These are phyloP conservation scores for Thamnophis elegans DNA, from an alignment of 2,797 vertebrate genomes.

Conservation along the genomic window DNA sequence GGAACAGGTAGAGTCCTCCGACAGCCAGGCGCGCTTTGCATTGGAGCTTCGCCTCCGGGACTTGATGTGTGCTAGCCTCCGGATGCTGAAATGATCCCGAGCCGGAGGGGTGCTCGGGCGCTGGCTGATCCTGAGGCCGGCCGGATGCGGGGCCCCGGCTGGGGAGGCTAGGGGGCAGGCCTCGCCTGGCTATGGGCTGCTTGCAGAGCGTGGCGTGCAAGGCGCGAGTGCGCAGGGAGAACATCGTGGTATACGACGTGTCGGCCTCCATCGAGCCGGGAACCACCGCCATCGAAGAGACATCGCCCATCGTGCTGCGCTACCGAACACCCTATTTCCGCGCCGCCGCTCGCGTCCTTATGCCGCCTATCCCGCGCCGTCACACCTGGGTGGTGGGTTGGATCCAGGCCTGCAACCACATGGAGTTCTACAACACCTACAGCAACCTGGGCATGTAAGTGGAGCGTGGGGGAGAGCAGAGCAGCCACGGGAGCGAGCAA, in stretches of 20 bases:
- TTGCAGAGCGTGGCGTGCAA: constrained; percentile 97
- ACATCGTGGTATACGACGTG: constrained; percentile 94
- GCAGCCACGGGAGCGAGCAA: too few species aligned
- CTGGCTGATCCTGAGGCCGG: constrained; percentile 28
- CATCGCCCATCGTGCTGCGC: constrained; percentile 93
- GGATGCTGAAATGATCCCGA: constrained; percentile 2
- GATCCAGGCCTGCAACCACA: constrained; percentile 98
- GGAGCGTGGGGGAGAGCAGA: too few species aligned
- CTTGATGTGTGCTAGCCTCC: not conserved
- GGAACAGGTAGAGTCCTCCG: not conserved
- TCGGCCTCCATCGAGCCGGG: constrained; percentile 92
- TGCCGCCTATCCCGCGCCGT: constrained; percentile 91
- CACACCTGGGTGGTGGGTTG: constrained; percentile 98
- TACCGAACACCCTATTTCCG: constrained; percentile 98
- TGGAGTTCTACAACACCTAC: constrained; percentile 99
- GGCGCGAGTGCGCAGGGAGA: constrained; percentile 91
- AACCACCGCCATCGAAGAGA: constrained; percentile 93
- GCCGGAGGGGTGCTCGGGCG: constrained; percentile 29
- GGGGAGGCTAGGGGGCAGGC: constrained; percentile 48
- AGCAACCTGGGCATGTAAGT: constrained; percentile 74
- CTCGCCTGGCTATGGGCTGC: constrained; percentile 84
- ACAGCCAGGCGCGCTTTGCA: not conserved
- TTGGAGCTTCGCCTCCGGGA: not conserved
- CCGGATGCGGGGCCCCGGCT: constrained; percentile 39
- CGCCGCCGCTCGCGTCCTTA: constrained; percentile 90